phyloP scores from a whole-genome alignment of 1,140 invertebrate species.

The Drosophila equinoxialis region DNA sequence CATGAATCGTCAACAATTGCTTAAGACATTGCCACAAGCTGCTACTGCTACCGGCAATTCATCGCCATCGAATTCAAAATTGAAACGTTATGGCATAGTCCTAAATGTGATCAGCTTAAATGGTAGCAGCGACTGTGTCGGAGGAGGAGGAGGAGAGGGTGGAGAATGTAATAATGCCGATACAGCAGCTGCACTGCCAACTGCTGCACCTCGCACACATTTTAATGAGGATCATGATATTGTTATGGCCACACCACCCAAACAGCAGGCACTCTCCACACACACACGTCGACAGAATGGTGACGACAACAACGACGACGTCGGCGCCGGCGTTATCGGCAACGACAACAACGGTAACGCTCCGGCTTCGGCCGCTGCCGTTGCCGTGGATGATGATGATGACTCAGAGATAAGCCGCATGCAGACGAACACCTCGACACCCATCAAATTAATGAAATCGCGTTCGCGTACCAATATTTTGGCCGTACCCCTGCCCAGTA shows the following conservation, averaged over 20 bases:
- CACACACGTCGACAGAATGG: constrained; percentile 32
- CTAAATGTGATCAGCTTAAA: constrained; percentile 74
- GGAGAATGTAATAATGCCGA: not conserved
- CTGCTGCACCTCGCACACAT: constrained; percentile 60
- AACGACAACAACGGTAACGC: constrained; percentile 2
- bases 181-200: constrained; percentile 6
- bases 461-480: constrained; percentile 82
- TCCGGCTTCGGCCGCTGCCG: not conserved
- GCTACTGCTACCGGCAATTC: not conserved
- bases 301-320: constrained; percentile 22
- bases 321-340: constrained; percentile 23
- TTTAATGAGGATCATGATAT: constrained; percentile 78
- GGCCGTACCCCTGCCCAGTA: constrained; percentile 72
- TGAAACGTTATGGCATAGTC: constrained; percentile 81
- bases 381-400: constrained; percentile 81
- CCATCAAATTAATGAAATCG: constrained; percentile 82
- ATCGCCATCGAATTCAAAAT: constrained; percentile 45
- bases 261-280: constrained; percentile 55
- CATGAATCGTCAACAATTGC: constrained; percentile 50
- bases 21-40: constrained; percentile 40
- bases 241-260: constrained; percentile 71
- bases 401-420: constrained; percentile 82
- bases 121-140: constrained; percentile 30
- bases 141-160: not conserved
- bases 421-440: constrained; percentile 82